A percentile compares a stretch with the other conserved stretches of the same genome.
Evolutionary conservation across 2,797 vertebrate species (phyloP).

Genomic region (Microcaecilia unicolor): DNA sequence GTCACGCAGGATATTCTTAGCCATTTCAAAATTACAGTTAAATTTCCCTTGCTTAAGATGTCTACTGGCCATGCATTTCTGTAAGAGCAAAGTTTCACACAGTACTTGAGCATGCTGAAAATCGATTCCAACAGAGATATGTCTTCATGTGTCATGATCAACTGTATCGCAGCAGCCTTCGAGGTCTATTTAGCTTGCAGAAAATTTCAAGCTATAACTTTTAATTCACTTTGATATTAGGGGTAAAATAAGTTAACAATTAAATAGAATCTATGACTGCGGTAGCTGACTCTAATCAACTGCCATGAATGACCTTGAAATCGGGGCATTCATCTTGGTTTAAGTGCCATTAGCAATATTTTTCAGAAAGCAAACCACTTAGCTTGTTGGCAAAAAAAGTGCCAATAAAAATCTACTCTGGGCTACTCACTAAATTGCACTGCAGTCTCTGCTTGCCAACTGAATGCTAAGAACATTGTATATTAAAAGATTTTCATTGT

Average conservation of each 20-base stretch:
- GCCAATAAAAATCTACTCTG: slow-evolving; percentile 53
- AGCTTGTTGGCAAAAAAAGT: slow-evolving; percentile 36
- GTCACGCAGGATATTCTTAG: too few relatives aligned
- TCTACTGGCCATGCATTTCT: too few relatives aligned
- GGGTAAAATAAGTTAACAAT: slow-evolving; percentile 42
- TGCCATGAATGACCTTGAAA: slow-evolving; percentile 47
- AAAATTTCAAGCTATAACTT: slow-evolving; percentile 44
- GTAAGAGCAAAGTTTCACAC: too few relatives aligned
- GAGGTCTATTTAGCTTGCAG: slow-evolving; percentile 45
- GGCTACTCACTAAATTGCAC: slow-evolving; percentile 51
- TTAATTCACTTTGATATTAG: slow-evolving; percentile 35
- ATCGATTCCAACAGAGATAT: slow-evolving; percentile 48
- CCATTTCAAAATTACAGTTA: too few relatives aligned
- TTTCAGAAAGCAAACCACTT: slow-evolving; percentile 46
- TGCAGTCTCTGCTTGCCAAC: slow-evolving; percentile 42
- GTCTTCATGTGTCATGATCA: slow-evolving; percentile 44
- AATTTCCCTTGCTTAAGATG: too few relatives aligned
- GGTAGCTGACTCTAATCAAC: slow-evolving; percentile 32
- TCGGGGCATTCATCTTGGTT: slow-evolving; percentile 39
- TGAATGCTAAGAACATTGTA: slow-evolving; percentile 48
- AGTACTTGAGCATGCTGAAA: slow-evolving; percentile 34
- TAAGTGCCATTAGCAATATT: slow-evolving; percentile 46
- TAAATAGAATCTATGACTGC: slow-evolving; percentile 36
- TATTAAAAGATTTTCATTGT: slow-evolving; percentile 71
- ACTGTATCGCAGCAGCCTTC: slow-evolving; percentile 32